Base-by-base conservation (phyloP, 2,113 vertebrate genomes). In the Nibea albiflora region DNA sequence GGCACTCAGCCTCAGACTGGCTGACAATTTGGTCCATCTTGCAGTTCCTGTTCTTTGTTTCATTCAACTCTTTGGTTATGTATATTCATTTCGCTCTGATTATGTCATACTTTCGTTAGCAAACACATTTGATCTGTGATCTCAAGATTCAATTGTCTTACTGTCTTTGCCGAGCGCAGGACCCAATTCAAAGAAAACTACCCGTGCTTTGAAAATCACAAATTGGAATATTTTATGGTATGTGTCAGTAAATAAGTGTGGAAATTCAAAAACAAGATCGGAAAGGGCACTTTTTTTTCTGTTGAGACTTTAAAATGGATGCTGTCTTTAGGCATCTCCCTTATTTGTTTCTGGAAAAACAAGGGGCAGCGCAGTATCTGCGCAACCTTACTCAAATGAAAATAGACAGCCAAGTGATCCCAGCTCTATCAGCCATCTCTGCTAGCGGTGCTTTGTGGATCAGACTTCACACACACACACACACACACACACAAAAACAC, bases 1-100 rank as follows among this genome's bases (percentile, higher is more conserved):
- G 47, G 22, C 26, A 58, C 52, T 16, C 24, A 22, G 44, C 26
- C 35, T 46, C 31, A 82, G 49, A 74, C 74, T 44, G n/a, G n/a
- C 15, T 46, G 68, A 42, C 14, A 12, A 12, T 62, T 19, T 42
- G 31, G 20, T 54, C 35, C 4, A 26, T 47, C 11, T 44, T 75
- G 16, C 19, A 66, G 42, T 31, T 70, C 46, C 9, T 46, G 11
- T 35, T 54, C 19, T 6, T 60, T 73, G 22, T 31, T 24, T 66
- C n/a, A 19, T 16, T 26, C 24, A 65, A 65, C 1, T 46, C 64
- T 68, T 62, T 3, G 2, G 20, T 26, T 12, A 39, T 52, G 2
- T 58, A 1, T 31, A 16, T 35, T 28, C 11, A 46, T 26, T 44
- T 2, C 1, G 22, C 26, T 46, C 44, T 4, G 4, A 39, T 39